A percentile compares a stretch with the other conserved stretches of the same genome.
Conservation (phyloP, 2,888 invertebrate species). For the Yponomeuta cagnagella region DNA sequence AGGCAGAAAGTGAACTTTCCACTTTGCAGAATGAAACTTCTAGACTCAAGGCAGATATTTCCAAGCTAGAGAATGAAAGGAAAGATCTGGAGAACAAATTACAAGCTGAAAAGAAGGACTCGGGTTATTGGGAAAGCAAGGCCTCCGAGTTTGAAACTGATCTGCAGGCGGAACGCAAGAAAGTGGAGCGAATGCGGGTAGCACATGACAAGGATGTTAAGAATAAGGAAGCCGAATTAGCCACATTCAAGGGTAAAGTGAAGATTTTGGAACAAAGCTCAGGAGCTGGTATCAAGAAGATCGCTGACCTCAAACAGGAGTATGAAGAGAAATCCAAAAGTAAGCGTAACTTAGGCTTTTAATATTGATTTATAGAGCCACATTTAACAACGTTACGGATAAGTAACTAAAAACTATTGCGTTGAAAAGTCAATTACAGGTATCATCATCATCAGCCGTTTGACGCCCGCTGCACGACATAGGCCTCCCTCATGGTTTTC, state of each 20-base stretch:
- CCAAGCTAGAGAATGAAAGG: constrained; percentile 64
- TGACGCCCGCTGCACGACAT: too few relatives aligned
- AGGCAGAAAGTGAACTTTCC: constrained; percentile 64
- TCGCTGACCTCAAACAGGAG: constrained; percentile 80
- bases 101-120: constrained; percentile 77
- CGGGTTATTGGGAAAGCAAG: constrained; percentile 79
- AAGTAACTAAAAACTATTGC: too few relatives aligned
- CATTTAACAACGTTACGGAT: background rate
- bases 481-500: too few relatives aligned
- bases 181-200: constrained; percentile 79
- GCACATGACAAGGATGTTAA: constrained; percentile 84
- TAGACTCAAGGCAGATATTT: constrained; percentile 60
- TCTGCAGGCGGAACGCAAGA: constrained; percentile 79
- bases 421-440: too few relatives aligned
- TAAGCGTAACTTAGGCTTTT: constrained; percentile 45
- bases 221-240: constrained; percentile 85
- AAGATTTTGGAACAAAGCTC: constrained; percentile 78
- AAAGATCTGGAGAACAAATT: constrained; percentile 80
- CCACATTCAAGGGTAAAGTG: constrained; percentile 84
- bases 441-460: too few relatives aligned
- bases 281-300: constrained; percentile 77
- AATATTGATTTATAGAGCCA: background rate
- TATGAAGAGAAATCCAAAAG: constrained; percentile 81
- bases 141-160: constrained; percentile 77
- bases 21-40: constrained; percentile 55